A percentile compares a stretch with the other conserved stretches of the same genome.
Evolutionary conservation across 2,113 vertebrate genomes (phyloP).

Genomic region (Hemiscyllium ocellatum): DNA sequence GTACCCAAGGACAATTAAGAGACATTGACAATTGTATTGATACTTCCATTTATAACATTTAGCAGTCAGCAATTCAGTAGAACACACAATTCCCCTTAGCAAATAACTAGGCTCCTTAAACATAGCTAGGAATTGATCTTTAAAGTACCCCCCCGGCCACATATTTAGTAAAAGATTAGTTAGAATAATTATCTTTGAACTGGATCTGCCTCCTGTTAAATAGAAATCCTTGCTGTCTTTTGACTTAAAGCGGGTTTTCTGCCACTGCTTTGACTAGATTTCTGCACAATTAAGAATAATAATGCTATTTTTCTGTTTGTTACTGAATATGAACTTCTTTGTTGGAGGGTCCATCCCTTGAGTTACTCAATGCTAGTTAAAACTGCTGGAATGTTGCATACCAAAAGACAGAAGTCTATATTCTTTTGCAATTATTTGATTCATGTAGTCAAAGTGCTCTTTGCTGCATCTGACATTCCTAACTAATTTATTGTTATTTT

Average conservation of each 20-base stretch:
- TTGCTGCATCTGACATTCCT: background rate
- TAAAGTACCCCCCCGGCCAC: slow-evolving; percentile 1
- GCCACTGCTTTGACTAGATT: background rate
- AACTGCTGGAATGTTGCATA: background rate
- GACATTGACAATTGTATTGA: background rate
- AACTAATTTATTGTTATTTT: background rate
- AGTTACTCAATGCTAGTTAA: background rate
- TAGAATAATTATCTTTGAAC: slow-evolving; percentile 1
- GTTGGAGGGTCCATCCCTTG: background rate
- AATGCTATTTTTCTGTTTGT: background rate
- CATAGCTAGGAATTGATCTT: background rate
- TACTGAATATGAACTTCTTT: background rate
- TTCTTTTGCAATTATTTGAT: background rate
- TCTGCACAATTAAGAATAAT: background rate
- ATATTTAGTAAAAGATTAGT: slow-evolving; percentile 14
- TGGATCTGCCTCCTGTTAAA: background rate
- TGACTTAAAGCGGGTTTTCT: background rate
- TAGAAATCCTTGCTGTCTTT: slow-evolving; percentile 3
- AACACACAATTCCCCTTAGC: background rate
- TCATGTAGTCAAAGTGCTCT: background rate
- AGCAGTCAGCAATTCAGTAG: background rate
- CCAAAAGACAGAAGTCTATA: background rate
- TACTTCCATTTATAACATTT: slow-evolving; percentile 22
- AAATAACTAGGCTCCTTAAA: background rate
- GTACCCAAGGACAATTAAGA: slow-evolving; percentile 9